Conservation (phyloP, 2,888 invertebrate genomes). For the Scotopteryx bipunctaria region DNA sequence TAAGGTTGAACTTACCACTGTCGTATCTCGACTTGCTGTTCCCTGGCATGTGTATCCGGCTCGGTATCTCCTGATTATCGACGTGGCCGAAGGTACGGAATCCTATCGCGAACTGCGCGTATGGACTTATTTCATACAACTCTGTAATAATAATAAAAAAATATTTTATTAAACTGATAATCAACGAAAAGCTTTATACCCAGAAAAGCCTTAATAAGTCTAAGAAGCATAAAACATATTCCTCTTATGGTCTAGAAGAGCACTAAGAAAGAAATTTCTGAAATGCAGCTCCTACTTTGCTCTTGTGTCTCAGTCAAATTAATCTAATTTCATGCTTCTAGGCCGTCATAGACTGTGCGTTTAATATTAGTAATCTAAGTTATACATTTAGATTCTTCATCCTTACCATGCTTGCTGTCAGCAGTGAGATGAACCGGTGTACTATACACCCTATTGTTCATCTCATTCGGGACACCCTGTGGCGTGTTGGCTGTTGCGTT, state of each 20-base stretch:
- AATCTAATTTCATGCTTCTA: no score
- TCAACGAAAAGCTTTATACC: no score
- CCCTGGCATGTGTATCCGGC: conserved; percentile 61
- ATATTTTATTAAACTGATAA: no score
- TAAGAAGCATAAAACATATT: no score
- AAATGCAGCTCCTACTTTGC: no score
- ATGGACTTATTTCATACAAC: conserved; percentile 79
- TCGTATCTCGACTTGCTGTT: conserved; percentile 75
- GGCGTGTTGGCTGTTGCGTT: conserved; percentile 67
- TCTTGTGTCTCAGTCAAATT: no score
- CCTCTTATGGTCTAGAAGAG: no score
- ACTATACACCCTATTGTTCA: conserved; percentile 73
- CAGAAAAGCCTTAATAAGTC: no score
- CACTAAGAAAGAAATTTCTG: no score
- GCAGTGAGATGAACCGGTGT: conserved; percentile 75
- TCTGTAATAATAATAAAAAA: conserved; percentile 57
- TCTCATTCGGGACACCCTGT: conserved; percentile 62
- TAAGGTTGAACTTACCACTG: conserved; percentile 59
- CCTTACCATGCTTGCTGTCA: conserved; percentile 71
- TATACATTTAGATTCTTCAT: no score
- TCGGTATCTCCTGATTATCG: conserved; percentile 76
- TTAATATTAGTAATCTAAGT: no score
- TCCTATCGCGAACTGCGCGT: conserved; percentile 78
- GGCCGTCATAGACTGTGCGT: no score
- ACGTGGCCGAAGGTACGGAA: conserved; percentile 82